These are phyloP conservation scores for Aradophagus sp. DNA, from an alignment of 1,140 invertebrate species.

Conservation along the genomic window DNA sequence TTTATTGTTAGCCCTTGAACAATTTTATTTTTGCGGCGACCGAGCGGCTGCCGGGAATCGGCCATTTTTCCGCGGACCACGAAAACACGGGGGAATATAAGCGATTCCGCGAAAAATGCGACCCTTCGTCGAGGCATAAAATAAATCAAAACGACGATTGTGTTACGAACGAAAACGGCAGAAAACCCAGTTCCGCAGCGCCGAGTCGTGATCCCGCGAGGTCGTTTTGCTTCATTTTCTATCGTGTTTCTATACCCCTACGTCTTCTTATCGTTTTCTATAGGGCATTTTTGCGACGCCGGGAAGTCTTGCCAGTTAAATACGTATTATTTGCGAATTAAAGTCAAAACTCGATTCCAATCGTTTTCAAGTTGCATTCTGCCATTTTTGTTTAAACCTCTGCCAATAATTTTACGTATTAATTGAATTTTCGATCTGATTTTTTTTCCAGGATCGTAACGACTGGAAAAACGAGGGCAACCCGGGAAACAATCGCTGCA, in stretches of 20 bases:
- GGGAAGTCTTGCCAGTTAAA: slow-evolving; percentile 47
- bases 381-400: too few relatives aligned
- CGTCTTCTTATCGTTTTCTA: slow-evolving; percentile 56
- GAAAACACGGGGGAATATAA: slow-evolving; percentile 34
- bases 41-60: background rate
- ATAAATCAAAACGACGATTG: slow-evolving; percentile 57
- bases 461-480: too few relatives aligned
- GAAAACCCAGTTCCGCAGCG: slow-evolving; percentile 52
- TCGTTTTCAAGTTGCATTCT: too few relatives aligned
- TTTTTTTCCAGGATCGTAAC: too few relatives aligned
- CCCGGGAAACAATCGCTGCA: too few relatives aligned
- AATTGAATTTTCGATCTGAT: too few relatives aligned
- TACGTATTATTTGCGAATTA: slow-evolving; percentile 49
- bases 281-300: slow-evolving; percentile 35
- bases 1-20: slow-evolving; percentile 39
- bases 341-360: slow-evolving; percentile 12
- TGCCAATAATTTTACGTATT: too few relatives aligned
- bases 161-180: slow-evolving; percentile 52
- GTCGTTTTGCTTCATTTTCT: slow-evolving; percentile 51
- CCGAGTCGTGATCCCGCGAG: slow-evolving; percentile 43
- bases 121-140: slow-evolving; percentile 40
- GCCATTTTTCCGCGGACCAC: slow-evolving; percentile 39
- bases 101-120: slow-evolving; percentile 33
- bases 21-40: slow-evolving; percentile 31
- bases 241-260: slow-evolving; percentile 53